These are phyloP conservation scores for Opisthograptis luteolata DNA, from an alignment of 2,888 invertebrate species.

Conservation along the genomic window DNA sequence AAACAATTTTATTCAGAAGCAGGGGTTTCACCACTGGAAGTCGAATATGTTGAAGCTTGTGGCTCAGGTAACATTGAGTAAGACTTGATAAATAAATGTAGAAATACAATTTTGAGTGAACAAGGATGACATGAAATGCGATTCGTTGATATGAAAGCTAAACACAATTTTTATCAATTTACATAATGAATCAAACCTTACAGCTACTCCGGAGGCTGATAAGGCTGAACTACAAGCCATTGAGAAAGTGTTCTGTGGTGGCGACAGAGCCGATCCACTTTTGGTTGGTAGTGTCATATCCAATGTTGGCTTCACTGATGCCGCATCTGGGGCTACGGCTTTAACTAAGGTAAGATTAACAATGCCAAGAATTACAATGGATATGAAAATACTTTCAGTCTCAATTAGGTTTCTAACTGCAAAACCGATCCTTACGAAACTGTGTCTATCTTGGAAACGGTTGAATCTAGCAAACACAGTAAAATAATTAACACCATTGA, in stretches of 20 bases:
- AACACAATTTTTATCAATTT: no score
- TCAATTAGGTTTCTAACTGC: no score
- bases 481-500: no score
- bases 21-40: slow-evolving; percentile 85
- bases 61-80: slow-evolving; percentile 91
- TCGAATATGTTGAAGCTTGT: slow-evolving; percentile 94
- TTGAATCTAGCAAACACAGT: no score
- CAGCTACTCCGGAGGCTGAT: slow-evolving; percentile 83
- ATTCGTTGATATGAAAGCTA: no score
- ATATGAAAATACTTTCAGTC: no score
- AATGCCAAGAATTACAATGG: no score
- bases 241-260: slow-evolving; percentile 83
- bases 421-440: no score
- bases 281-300: slow-evolving; percentile 82
- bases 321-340: slow-evolving; percentile 78
- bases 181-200: not conserved
- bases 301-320: slow-evolving; percentile 75
- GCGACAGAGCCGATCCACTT: slow-evolving; percentile 81
- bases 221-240: slow-evolving; percentile 87
- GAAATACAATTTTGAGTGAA: no score
- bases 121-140: slow-evolving; percentile 1
- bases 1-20: slow-evolving; percentile 85
- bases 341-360: slow-evolving; percentile 83
- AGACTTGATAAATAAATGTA: no score
- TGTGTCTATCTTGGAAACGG: no score